These are phyloP conservation scores for Todus mexicanus DNA, from an alignment of 2,797 vertebrate species.

Conservation along the genomic window DNA sequence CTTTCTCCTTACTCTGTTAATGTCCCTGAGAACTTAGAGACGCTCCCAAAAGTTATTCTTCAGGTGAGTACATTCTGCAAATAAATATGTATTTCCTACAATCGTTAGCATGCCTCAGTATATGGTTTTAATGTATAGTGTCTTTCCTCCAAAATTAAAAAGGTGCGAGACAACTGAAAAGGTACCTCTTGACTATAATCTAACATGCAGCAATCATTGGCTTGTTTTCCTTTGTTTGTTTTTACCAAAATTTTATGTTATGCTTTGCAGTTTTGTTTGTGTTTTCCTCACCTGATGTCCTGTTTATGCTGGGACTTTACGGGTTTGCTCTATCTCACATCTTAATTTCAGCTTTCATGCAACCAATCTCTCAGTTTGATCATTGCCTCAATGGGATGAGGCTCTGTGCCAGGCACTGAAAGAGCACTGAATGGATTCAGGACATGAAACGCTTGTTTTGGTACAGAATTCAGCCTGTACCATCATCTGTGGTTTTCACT, in stretches of 20 bases:
- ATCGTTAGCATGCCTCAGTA: neutral
- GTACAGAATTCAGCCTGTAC: neutral
- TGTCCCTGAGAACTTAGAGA: constrained; percentile 85
- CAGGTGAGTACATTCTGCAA: constrained; percentile 81
- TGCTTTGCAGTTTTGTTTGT: neutral
- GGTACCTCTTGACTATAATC: neutral
- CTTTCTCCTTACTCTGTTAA: constrained; percentile 89
- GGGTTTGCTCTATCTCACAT: neutral
- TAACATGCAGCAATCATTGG: neutral
- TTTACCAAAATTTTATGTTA: neutral
- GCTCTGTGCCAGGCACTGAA: neutral
- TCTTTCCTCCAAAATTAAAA: neutral
- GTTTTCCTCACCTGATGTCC: neutral
- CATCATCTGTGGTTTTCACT: neutral
- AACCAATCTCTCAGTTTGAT: neutral
- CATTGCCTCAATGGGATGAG: neutral
- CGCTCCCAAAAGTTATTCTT: constrained; percentile 84
- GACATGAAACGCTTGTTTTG: neutral
- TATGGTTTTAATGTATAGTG: neutral
- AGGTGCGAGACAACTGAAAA: neutral
- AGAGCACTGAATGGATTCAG: neutral
- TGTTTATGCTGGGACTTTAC: neutral
- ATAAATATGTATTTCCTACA: neutral
- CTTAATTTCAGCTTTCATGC: neutral
- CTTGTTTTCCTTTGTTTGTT: neutral